Evolutionary conservation across 2,113 vertebrate genomes (phyloP).

Genomic region (Coregonus clupeaformis): DNA sequence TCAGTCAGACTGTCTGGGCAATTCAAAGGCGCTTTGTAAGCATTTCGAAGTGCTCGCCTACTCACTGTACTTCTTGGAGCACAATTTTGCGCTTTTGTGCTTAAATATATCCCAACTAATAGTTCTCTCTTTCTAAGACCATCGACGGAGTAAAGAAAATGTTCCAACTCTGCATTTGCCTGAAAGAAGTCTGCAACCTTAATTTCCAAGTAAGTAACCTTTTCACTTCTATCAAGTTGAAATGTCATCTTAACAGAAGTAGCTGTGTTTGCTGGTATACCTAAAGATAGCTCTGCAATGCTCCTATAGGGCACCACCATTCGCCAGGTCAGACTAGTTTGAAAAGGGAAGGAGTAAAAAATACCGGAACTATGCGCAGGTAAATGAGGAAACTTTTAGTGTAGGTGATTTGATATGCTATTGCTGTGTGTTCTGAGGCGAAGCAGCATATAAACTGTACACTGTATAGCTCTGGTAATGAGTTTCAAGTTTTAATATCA

Average conservation of each 20-base stretch:
- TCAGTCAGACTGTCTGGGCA: not conserved
- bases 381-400: not conserved
- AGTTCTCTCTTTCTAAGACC: not conserved
- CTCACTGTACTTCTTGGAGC: not conserved
- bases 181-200: not conserved
- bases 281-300: not conserved
- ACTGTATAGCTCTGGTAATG: too few species aligned
- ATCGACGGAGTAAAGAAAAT: not conserved
- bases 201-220: not conserved
- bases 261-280: not conserved
- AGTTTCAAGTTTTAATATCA: too few species aligned
- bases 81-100: not conserved
- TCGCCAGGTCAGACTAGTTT: not conserved
- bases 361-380: not conserved
- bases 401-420: too few species aligned
- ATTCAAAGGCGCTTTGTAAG: not conserved
- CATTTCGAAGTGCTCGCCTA: not conserved
- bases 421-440: too few species aligned
- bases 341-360: not conserved
- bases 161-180: not conserved
- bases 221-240: not conserved
- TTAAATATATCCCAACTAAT: not conserved
- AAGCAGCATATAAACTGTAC: too few species aligned
- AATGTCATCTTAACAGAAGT: not conserved
- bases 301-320: not conserved